phyloP scores from a whole-genome alignment of 2,888 invertebrate genomes.

The Griposia aprilina region DNA sequence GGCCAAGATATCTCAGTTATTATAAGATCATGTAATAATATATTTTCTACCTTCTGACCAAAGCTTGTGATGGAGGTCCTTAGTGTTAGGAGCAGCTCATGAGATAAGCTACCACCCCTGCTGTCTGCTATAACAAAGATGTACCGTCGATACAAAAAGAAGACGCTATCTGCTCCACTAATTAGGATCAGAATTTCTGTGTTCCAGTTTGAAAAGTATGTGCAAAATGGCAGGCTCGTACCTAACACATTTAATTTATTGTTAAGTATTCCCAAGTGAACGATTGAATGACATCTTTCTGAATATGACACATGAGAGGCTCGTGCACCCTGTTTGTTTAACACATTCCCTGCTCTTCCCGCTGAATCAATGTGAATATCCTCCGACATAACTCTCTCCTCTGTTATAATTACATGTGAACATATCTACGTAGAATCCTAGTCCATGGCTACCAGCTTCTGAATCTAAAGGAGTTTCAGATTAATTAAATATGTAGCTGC shows the following conservation, averaged over 20 bases:
- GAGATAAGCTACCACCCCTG: background rate
- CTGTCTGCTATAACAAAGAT: background rate
- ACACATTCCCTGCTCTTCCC: too few species aligned
- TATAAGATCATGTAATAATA: background rate
- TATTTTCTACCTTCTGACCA: background rate
- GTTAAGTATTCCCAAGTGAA: background rate
- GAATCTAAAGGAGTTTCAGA: background rate
- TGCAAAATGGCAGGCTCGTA: too few species aligned
- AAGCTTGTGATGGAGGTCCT: background rate
- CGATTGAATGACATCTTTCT: background rate
- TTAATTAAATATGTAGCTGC: background rate
- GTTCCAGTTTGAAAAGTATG: background rate
- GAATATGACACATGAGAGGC: too few species aligned
- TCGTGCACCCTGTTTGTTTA: too few species aligned
- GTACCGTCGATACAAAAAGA: too few species aligned
- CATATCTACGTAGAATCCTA: background rate
- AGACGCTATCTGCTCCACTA: background rate
- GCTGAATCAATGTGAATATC: background rate
- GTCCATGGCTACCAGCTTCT: background rate
- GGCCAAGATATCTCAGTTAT: background rate
- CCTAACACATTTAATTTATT: background rate
- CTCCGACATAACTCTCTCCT: background rate
- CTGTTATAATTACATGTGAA: background rate
- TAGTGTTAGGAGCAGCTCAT: background rate
- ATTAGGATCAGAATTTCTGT: background rate